phyloP scores from a whole-genome alignment of 2,888 invertebrate genomes.

The Charanyca ferruginea region DNA sequence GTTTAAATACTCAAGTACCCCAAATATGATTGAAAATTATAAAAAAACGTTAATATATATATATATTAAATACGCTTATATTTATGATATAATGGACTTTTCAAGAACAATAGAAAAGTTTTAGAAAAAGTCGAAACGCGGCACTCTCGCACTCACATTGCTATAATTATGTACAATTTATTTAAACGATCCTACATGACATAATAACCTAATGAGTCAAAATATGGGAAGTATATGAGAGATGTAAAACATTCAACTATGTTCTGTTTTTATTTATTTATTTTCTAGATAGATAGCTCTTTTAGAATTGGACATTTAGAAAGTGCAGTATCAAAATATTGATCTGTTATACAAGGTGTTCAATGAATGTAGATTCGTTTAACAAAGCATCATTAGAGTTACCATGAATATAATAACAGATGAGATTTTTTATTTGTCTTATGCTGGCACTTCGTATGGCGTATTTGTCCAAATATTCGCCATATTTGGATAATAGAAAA shows the following conservation, averaged over 20 bases:
- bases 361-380: constrained; percentile 3
- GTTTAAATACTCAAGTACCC: constrained; percentile 55
- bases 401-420: too few species aligned
- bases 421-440: too few species aligned
- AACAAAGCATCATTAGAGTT: neutral
- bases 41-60: constrained; percentile 56
- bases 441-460: too few species aligned
- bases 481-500: too few species aligned
- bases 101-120: constrained; percentile 66
- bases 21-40: constrained; percentile 55
- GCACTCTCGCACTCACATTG: constrained; percentile 57
- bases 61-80: constrained; percentile 63
- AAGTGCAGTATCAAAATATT: constrained; percentile 63
- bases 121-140: constrained; percentile 62
- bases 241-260: constrained; percentile 40
- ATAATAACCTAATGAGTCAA: constrained; percentile 65
- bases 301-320: constrained; percentile 53
- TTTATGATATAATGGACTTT: constrained; percentile 61
- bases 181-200: constrained; percentile 58
- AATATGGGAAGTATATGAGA: constrained; percentile 54
- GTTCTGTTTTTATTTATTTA: constrained; percentile 19
- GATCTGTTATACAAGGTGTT: constrained; percentile 50
- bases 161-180: constrained; percentile 65
- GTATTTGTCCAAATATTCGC: too few species aligned
- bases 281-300: constrained; percentile 37